These are phyloP conservation scores for Electrophaes corylata DNA, from an alignment of 2,888 invertebrate genomes.

Conservation along the genomic window DNA sequence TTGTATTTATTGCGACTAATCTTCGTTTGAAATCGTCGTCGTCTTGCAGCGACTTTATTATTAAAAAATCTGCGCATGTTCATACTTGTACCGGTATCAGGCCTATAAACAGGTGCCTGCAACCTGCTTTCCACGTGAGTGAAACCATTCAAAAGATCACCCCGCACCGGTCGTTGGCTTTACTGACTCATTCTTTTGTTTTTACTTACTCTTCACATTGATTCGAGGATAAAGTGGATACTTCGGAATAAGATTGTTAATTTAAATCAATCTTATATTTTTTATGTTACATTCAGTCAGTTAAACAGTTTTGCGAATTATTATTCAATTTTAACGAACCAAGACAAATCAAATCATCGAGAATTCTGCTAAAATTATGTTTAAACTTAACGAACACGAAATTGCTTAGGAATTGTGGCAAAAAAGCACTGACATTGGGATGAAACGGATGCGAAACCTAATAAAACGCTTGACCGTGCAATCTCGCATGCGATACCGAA, in stretches of 20 bases:
- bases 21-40: no score
- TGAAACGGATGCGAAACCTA: conserved; percentile 21
- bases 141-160: conserved; percentile 73
- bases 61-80: neutral
- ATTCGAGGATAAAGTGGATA: conserved; percentile 47
- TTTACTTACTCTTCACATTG: conserved; percentile 56
- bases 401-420: neutral
- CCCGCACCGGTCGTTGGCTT: conserved; percentile 77
- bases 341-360: neutral
- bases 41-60: no score
- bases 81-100: neutral
- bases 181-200: conserved; percentile 80
- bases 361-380: neutral
- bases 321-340: neutral
- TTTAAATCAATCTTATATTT: conserved; percentile 12
- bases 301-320: neutral
- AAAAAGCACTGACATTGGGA: conserved; percentile 20
- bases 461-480: conserved; percentile 24
- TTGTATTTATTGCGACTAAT: no score
- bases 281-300: neutral
- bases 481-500: conserved; percentile 27
- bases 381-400: conserved; percentile 1
- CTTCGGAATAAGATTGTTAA: conserved; percentile 32
- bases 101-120: neutral
- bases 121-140: conserved; percentile 10